Evolutionary conservation across 1,140 invertebrate species (phyloP).

Genomic region (Cotesia chilonis): DNA sequence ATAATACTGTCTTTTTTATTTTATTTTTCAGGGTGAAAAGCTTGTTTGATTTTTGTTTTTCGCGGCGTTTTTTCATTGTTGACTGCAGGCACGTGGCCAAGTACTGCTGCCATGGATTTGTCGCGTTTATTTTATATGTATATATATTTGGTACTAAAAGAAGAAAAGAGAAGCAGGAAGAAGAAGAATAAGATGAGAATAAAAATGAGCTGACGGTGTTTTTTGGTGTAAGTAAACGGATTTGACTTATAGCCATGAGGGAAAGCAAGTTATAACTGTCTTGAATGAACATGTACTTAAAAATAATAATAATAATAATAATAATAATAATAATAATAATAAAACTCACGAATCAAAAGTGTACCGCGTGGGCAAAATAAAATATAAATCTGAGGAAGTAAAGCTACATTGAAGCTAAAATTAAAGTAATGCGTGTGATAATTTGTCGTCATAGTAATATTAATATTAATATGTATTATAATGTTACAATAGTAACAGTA

Average conservation of each 20-base stretch:
- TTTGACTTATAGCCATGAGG: background rate
- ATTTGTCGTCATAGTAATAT: conserved; percentile 9
- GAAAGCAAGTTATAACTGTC: background rate
- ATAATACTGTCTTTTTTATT: background rate
- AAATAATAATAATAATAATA: background rate
- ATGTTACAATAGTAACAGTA: too few species aligned
- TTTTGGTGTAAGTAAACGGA: conserved; percentile 2
- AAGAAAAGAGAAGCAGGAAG: too few species aligned
- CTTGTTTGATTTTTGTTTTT: conserved; percentile 25
- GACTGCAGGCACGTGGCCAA: conserved; percentile 19
- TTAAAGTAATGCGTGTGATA: background rate
- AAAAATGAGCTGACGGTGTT: background rate
- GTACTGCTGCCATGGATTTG: conserved; percentile 2
- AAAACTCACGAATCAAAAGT: background rate
- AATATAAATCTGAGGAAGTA: too few species aligned
- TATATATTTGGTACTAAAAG: too few species aligned
- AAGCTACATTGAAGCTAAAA: background rate
- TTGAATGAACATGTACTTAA: too few species aligned
- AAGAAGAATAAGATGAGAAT: too few species aligned
- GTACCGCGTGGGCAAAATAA: conserved; percentile 6
- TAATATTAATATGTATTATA: background rate
- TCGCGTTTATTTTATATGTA: background rate
- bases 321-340: background rate
- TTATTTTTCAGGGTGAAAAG: conserved; percentile 8
- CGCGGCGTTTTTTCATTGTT: conserved; percentile 8